A percentile compares a stretch with the other conserved stretches of the same genome.
Evolutionary conservation across 2,888 invertebrate genomes (phyloP).

Genomic region (Zootermopsis nevadensis): DNA sequence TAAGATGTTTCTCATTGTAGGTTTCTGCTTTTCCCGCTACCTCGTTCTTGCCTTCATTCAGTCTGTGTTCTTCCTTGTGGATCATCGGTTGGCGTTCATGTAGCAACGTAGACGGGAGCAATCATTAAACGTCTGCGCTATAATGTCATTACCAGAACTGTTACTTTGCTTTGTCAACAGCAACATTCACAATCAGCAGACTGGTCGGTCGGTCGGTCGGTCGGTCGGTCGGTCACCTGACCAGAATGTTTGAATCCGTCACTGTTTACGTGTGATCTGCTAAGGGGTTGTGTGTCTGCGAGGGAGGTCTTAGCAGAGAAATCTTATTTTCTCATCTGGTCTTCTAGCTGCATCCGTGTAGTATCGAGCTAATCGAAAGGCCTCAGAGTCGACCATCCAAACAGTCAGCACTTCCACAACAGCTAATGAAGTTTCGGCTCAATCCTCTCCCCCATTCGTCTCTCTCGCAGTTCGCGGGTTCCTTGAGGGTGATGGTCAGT

Average conservation of each 20-base stretch:
- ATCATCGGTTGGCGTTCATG: no score
- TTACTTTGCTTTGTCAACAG: no score
- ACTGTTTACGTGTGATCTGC: slow-evolving; percentile 17
- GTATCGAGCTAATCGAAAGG: slow-evolving; percentile 53
- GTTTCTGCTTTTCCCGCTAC: no score
- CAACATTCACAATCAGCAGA: no score
- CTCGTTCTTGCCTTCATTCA: no score
- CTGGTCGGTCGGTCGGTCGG: no score
- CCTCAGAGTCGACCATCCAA: slow-evolving; percentile 39
- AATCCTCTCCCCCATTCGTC: background rate
- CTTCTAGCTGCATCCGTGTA: slow-evolving; percentile 44
- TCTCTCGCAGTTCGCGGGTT: background rate
- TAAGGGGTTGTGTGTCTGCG: slow-evolving; percentile 13
- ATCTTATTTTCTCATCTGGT: slow-evolving; percentile 53
- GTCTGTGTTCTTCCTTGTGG: no score
- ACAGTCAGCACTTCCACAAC: slow-evolving; percentile 53
- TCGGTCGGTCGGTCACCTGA: no score
- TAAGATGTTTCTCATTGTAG: no score
- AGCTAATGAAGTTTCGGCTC: slow-evolving; percentile 52
- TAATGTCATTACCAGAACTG: no score
- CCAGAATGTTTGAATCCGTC: background rate
- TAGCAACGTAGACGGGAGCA: no score
- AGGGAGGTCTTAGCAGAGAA: slow-evolving; percentile 42
- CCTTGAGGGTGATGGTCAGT: slow-evolving; percentile 41
- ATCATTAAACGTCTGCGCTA: no score